A percentile compares a stretch with the other conserved stretches of the same genome.
These are phyloP conservation scores for Thalassarche chlororhynchos DNA, from an alignment of 2,113 vertebrate genomes.

Conservation along the genomic window DNA sequence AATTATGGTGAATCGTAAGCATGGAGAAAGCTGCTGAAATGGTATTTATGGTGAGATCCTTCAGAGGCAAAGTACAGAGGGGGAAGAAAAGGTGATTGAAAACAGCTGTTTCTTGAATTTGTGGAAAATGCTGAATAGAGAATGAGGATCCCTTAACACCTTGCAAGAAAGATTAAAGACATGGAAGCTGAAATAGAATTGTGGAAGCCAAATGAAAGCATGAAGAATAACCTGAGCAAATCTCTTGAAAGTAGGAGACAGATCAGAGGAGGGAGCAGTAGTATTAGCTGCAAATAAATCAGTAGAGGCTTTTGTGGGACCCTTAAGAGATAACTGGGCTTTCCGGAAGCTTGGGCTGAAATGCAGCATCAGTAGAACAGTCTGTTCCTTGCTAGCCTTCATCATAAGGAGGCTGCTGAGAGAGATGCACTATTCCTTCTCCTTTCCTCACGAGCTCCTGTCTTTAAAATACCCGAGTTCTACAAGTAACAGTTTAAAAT, in stretches of 20 bases:
- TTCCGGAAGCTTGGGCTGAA: background rate
- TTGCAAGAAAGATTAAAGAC: background rate
- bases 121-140: background rate
- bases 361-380: background rate
- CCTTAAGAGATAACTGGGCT: background rate
- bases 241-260: background rate
- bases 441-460: background rate
- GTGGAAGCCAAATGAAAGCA: background rate
- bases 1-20: slow-evolving; percentile 31
- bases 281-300: background rate
- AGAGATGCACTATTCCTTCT: background rate
- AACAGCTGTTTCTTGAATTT: background rate
- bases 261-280: background rate
- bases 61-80: background rate
- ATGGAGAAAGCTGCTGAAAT: background rate
- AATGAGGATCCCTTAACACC: background rate
- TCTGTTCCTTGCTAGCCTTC: background rate
- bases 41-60: background rate
- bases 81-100: background rate
- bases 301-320: background rate
- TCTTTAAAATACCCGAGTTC: background rate
- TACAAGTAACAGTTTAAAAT: background rate
- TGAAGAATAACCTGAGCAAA: slow-evolving; percentile 5
- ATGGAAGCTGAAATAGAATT: background rate
- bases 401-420: background rate